These are phyloP conservation scores for Platyscapa corneri DNA, from an alignment of 1,140 invertebrate species.

Conservation along the genomic window DNA sequence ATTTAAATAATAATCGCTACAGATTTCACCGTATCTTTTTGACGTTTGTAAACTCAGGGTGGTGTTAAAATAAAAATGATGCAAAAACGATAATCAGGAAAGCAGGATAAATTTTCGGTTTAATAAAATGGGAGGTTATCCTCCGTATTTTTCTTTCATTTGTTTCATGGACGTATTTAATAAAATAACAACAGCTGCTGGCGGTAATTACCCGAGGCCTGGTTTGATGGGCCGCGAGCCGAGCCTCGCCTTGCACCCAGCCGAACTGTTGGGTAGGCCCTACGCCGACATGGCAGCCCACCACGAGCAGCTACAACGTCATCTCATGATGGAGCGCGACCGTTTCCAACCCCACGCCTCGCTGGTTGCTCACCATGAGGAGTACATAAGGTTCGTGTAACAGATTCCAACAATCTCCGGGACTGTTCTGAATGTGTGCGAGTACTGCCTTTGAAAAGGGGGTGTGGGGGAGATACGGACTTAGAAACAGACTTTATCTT, in stretches of 20 bases:
- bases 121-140: background rate
- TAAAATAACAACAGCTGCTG: constrained; percentile 72
- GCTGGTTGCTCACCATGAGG: constrained; percentile 84
- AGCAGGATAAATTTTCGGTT: background rate
- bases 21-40: no score
- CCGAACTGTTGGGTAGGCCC: constrained; percentile 84
- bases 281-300: constrained; percentile 90
- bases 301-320: constrained; percentile 90
- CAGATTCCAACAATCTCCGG: no score
- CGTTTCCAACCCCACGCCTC: constrained; percentile 80
- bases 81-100: background rate
- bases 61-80: no score
- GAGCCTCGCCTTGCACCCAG: constrained; percentile 79
- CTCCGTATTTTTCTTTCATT: constrained; percentile 36
- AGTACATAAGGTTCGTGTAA: constrained; percentile 82
- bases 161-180: constrained; percentile 29
- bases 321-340: constrained; percentile 88
- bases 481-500: background rate
- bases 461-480: background rate
- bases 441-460: background rate
- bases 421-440: no score
- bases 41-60: no score
- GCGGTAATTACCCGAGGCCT: constrained; percentile 79
- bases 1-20: background rate
- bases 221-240: constrained; percentile 78